Evolutionary conservation across 2,888 invertebrate species (phyloP).

Genomic region (Ariolimax columbianus): DNA sequence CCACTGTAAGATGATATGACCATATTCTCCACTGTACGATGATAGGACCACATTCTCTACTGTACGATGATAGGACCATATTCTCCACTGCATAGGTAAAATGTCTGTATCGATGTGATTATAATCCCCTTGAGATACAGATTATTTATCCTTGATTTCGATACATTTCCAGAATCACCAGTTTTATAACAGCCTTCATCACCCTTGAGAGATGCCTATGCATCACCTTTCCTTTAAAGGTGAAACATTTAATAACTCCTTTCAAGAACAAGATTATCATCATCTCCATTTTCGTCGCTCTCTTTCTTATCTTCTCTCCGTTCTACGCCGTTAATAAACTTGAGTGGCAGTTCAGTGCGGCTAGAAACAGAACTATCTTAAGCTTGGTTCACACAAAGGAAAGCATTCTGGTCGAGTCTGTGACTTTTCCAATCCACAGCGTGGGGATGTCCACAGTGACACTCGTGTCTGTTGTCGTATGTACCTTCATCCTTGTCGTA

Average conservation of each 20-base stretch:
- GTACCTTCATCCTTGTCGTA: background rate
- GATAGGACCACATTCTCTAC: too few species aligned
- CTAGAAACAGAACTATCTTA: background rate
- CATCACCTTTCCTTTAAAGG: background rate
- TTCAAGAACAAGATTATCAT: background rate
- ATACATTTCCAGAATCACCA: slow-evolving; percentile 8
- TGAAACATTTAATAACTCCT: background rate
- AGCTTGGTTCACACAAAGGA: background rate
- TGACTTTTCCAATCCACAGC: slow-evolving; percentile 1
- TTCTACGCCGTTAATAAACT: slow-evolving; percentile 12
- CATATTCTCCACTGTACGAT: too few species aligned
- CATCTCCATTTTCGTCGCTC: background rate
- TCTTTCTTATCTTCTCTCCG: background rate
- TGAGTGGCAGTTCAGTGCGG: background rate
- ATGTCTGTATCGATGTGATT: too few species aligned
- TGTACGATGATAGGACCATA: too few species aligned
- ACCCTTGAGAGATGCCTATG: slow-evolving; percentile 11
- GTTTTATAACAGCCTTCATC: slow-evolving; percentile 8
- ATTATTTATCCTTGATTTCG: too few species aligned
- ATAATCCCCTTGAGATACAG: too few species aligned
- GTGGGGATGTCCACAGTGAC: background rate
- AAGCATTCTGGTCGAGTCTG: background rate
- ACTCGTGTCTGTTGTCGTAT: background rate
- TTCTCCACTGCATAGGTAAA: too few species aligned
- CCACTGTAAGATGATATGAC: too few species aligned